Conservation (phyloP, 2,113 vertebrate genomes). For the Lethenteron camtschaticum region DNA sequence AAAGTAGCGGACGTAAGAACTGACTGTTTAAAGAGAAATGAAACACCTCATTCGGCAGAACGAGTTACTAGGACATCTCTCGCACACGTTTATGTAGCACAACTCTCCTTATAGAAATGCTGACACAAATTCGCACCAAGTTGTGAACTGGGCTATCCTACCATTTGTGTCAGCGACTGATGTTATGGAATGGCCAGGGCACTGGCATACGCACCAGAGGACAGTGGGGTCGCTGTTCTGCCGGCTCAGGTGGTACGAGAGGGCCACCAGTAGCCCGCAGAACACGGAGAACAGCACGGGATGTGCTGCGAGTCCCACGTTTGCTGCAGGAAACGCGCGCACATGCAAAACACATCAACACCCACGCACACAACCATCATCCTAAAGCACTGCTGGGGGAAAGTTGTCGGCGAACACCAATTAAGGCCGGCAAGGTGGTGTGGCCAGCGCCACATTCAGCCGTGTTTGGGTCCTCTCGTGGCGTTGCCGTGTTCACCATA, state of each 20-base stretch:
- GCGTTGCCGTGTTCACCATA: too few species aligned
- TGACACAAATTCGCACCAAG: too few species aligned
- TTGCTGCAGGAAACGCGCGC: slow-evolving; percentile 28
- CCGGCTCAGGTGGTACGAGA: slow-evolving; percentile 82
- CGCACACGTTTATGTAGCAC: background rate
- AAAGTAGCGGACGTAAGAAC: too few species aligned
- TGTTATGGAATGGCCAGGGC: background rate
- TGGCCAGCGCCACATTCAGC: too few species aligned
- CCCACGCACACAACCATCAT: slow-evolving; percentile 8
- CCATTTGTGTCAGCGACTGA: too few species aligned
- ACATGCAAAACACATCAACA: slow-evolving; percentile 12
- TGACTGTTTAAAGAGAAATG: too few species aligned
- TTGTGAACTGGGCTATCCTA: too few species aligned
- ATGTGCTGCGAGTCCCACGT: slow-evolving; percentile 87
- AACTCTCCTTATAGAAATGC: background rate
- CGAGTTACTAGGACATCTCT: background rate
- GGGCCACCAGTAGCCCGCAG: slow-evolving; percentile 67
- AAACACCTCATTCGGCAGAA: too few species aligned
- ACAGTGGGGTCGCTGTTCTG: slow-evolving; percentile 84
- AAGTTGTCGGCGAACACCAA: too few species aligned
- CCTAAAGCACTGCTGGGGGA: slow-evolving; percentile 4
- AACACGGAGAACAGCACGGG: slow-evolving; percentile 71
- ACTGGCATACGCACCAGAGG: slow-evolving; percentile 39
- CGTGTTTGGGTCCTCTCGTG: too few species aligned
- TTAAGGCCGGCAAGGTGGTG: too few species aligned